Evolutionary conservation across 2,888 invertebrate genomes (phyloP).

Genomic region (Xestia sexstrigata): DNA sequence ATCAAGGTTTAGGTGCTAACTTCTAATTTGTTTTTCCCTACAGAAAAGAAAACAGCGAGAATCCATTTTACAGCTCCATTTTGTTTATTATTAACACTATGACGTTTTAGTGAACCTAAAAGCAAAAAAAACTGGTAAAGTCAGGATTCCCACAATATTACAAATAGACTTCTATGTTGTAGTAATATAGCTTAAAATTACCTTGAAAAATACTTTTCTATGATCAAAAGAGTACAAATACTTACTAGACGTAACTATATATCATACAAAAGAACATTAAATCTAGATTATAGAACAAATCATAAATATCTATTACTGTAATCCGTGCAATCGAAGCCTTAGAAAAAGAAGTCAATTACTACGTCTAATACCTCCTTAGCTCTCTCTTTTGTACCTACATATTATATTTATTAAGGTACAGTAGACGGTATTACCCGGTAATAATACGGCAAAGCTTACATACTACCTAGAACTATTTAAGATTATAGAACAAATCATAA

Average conservation of each 20-base stretch:
- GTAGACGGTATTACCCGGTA: not conserved
- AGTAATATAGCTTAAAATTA: not conserved
- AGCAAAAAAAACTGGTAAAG: not conserved
- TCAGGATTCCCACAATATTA: not conserved
- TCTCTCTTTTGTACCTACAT: too few relatives aligned
- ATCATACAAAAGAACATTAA: not conserved
- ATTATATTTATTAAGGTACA: not conserved
- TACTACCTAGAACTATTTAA: too few relatives aligned
- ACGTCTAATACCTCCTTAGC: not conserved
- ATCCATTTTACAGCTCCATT: conserved; percentile 2
- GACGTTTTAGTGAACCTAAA: too few relatives aligned
- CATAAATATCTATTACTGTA: not conserved
- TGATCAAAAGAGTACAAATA: not conserved
- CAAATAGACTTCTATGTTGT: not conserved
- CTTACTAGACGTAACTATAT: not conserved
- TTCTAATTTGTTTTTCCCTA: conserved; percentile 17
- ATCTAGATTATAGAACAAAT: conserved; percentile 4
- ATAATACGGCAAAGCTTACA: conserved; percentile 25
- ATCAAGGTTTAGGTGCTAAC: conserved; percentile 11
- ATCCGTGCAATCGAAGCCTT: conserved; percentile 22
- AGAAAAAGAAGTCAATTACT: conserved; percentile 13
- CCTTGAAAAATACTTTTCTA: not conserved
- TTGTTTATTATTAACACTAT: not conserved
- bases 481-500: not conserved
- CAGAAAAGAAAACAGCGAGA: not conserved